Evolutionary conservation across 2,113 vertebrate genomes (phyloP).

Genomic region (Polyodon spathula): DNA sequence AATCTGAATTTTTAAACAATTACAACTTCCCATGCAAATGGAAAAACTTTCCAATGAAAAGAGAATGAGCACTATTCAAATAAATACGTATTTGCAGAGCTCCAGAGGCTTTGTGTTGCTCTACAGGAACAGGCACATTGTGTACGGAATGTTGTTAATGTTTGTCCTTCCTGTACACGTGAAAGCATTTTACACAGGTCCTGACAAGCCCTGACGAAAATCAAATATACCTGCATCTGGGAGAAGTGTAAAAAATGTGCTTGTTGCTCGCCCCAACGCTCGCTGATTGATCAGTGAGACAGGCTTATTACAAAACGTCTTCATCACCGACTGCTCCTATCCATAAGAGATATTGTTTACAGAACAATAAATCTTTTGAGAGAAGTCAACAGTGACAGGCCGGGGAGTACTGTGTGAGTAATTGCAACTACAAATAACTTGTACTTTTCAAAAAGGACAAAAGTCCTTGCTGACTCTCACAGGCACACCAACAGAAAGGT

Average conservation of each 20-base stretch:
- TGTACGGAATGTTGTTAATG: neutral
- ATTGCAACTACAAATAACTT: neutral
- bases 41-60: no score
- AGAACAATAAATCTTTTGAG: constrained; percentile 1
- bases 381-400: neutral
- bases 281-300: neutral
- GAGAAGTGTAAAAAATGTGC: neutral
- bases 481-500: no score
- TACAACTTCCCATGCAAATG: no score
- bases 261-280: constrained; percentile 2
- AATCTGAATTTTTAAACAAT: no score
- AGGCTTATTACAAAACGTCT: constrained; percentile 3
- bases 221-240: neutral
- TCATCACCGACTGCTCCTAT: neutral
- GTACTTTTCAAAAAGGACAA: constrained; percentile 4
- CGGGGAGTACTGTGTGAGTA: neutral
- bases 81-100: no score
- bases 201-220: neutral
- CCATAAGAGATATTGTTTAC: neutral
- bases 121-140: neutral
- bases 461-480: neutral
- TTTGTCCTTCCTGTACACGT: constrained; percentile 1
- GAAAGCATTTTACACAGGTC: neutral
- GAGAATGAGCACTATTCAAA: no score
- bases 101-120: no score